Percentiles rank a stretch among this genome's conserved stretches.
Conservation (phyloP, 2,113 vertebrate genomes). For the Malurus elegans region DNA sequence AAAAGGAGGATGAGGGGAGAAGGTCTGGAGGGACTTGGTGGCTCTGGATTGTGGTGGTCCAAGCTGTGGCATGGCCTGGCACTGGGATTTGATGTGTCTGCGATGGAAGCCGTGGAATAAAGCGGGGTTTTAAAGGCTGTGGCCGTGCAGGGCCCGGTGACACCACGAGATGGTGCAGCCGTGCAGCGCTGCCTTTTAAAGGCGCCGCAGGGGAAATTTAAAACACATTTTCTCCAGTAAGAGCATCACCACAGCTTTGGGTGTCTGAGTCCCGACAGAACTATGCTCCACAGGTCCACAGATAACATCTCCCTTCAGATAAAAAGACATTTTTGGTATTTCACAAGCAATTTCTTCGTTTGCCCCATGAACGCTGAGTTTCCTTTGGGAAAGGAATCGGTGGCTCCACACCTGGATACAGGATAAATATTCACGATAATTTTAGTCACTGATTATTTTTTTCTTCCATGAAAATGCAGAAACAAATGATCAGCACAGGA, state of each 20-base stretch:
- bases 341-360: not conserved
- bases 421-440: rapidly evolving
- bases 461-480: not conserved
- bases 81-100: rapidly evolving
- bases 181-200: constrained; percentile 6
- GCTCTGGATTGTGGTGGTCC: not conserved
- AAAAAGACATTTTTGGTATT: not conserved
- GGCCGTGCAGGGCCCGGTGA: not conserved
- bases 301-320: rapidly evolving
- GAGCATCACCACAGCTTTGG: not conserved
- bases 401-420: not conserved
- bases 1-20: not conserved
- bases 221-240: rapidly evolving
- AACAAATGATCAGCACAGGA: rapidly evolving
- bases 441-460: not conserved
- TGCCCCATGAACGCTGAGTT: not conserved
- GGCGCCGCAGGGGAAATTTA: not conserved
- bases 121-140: not conserved
- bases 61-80: not conserved
- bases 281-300: rapidly evolving
- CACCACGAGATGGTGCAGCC: constrained; percentile 59
- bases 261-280: not conserved
- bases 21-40: not conserved
- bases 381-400: not conserved
- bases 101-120: rapidly evolving